Evolutionary conservation across 2,797 vertebrate species (phyloP).

Genomic region (Intellagama lesueurii): DNA sequence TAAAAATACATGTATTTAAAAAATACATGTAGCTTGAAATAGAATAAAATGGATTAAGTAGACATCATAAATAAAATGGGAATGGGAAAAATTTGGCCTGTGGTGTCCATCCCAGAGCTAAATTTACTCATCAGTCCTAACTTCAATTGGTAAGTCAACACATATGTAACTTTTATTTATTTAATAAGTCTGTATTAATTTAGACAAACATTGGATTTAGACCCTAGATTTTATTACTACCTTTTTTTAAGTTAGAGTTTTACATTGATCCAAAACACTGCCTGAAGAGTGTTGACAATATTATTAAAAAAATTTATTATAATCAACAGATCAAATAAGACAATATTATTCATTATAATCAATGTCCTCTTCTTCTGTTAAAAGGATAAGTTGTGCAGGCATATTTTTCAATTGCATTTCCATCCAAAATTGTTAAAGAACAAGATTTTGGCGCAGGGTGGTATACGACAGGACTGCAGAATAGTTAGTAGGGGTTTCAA

Average conservation of each 20-base stretch:
- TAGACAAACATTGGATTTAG: no score
- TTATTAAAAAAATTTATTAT: neutral
- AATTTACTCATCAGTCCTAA: no score
- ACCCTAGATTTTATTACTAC: no score
- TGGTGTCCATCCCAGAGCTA: neutral
- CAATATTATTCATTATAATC: neutral
- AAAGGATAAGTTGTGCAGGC: neutral
- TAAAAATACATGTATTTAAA: neutral
- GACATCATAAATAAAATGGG: neutral
- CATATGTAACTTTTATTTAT: no score
- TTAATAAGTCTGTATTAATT: no score
- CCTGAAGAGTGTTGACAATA: neutral
- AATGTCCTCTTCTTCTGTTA: neutral
- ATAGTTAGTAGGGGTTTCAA: neutral
- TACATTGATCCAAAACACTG: neutral
- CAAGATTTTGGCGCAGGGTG: neutral
- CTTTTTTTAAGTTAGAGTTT: neutral
- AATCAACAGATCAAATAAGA: neutral
- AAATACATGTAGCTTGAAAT: neutral
- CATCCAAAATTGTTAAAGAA: neutral
- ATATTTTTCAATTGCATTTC: neutral
- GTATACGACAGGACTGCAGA: neutral
- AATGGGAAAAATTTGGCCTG: neutral
- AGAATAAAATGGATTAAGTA: neutral
- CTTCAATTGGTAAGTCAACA: no score